Percentiles rank a stretch among this genome's conserved stretches.
These are phyloP conservation scores for Pemphredon lugubris DNA, from an alignment of 2,888 invertebrate species.

Conservation along the genomic window DNA sequence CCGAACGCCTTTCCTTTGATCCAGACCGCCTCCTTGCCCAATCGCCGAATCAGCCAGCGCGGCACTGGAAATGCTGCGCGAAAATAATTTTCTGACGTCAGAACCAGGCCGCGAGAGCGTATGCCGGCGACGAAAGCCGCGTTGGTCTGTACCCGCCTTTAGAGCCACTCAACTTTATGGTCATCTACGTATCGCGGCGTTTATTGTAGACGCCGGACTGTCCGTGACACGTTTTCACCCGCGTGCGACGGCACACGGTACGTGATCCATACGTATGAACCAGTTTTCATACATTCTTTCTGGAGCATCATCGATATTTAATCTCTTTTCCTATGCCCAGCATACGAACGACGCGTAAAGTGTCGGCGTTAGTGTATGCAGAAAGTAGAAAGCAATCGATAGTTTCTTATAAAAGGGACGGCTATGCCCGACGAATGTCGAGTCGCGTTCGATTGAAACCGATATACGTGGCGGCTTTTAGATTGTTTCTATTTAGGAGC, in stretches of 20 bases:
- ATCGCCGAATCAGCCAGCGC: too few relatives aligned
- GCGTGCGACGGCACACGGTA: slow-evolving; percentile 19
- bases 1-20: too few relatives aligned
- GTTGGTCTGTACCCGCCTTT: too few relatives aligned
- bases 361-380: slow-evolving; percentile 2
- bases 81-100: too few relatives aligned
- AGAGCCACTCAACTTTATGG: slow-evolving; percentile 44
- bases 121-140: too few relatives aligned
- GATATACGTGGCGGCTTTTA: background rate
- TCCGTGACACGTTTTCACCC: slow-evolving; percentile 57
- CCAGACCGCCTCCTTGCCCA: too few relatives aligned
- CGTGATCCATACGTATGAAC: slow-evolving; percentile 39
- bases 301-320: slow-evolving; percentile 49
- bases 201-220: slow-evolving; percentile 54
- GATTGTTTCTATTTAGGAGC: background rate
- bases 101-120: too few relatives aligned
- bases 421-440: slow-evolving; percentile 12
- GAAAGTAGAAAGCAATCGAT: slow-evolving; percentile 42
- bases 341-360: background rate
- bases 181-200: slow-evolving; percentile 41
- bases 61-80: too few relatives aligned
- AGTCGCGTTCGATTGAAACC: slow-evolving; percentile 9
- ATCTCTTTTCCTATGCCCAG: slow-evolving; percentile 44
- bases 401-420: slow-evolving; percentile 23
- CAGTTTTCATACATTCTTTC: slow-evolving; percentile 52